Evolutionary conservation across 35 echinoderm and acorn worm genomes (phyloP), one percentile per base, ranked within the genome.

Genomic region (Antedon bifida): DNA sequence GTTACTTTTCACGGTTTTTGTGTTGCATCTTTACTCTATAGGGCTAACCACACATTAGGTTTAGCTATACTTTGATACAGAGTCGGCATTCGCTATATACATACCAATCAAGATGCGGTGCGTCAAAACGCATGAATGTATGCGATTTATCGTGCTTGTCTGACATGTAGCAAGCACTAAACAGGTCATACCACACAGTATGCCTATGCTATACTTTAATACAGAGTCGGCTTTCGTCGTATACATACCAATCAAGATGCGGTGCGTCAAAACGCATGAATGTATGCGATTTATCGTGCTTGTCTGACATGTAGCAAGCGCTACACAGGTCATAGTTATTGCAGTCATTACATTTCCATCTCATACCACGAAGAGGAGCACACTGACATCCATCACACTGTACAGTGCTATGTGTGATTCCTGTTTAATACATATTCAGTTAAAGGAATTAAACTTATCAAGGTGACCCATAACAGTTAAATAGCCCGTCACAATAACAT

Each of bases 281-380:
- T n/a, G 8, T 1, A 34, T 90, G 88, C 23, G 32, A 51, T 29
- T 77, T 35, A 32, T 90, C 82, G 29, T 85, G 88, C 29, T 90
- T 81, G 30, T 78, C 46, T 39, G 51, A 46, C 82, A 84, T 84
- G 78, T 90, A 90, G 34, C 88, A 90, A 17, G 78, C 78, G 38
- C 26, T 36, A 55, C 88, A 90, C 0, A 90, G 33, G 23, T 90
- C 88, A 81, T 85, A 90, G 83, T 90, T 77, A 33, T 84, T 3
- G 36, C 88, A 90, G 29, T 34, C 46, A 17, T 64, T 30, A 36
- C 88, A 90, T 31, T 85, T 90, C 88, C 88, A 90, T 36, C 88
- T 42, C 5, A 90, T 80, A 17, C 88, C 88, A 31, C 29, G 73
- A 34, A 90, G 74, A 30, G 84, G 76, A 34, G 21, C 35, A 32